Percentiles rank a stretch among this genome's conserved stretches.
phyloP scores from a whole-genome alignment of 1,140 invertebrate genomes.

The Pseudomyrmex pallidus region DNA sequence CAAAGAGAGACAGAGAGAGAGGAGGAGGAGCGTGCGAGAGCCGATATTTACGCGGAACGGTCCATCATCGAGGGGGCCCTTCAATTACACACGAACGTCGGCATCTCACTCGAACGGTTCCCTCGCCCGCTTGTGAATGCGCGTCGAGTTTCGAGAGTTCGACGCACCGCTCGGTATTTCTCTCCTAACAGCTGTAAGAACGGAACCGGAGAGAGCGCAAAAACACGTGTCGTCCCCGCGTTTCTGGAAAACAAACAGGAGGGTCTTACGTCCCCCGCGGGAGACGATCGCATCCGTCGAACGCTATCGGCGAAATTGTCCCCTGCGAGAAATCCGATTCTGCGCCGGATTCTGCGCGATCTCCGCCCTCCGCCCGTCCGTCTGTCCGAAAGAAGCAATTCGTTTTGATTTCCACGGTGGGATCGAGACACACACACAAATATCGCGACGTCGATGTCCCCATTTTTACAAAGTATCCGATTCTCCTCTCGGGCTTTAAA shows the following conservation, averaged over 20 bases:
- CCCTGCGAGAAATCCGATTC: background rate
- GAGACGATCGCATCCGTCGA: background rate
- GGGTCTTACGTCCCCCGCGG: slow-evolving; percentile 8
- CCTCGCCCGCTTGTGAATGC: background rate
- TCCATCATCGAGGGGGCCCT: slow-evolving; percentile 2
- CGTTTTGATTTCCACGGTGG: slow-evolving; percentile 31
- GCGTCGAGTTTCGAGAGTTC: background rate
- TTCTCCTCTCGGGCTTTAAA: background rate
- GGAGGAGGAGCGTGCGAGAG: background rate
- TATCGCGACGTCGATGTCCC: slow-evolving; percentile 4
- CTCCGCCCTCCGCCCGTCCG: background rate
- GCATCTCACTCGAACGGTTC: slow-evolving; percentile 12
- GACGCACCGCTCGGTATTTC: slow-evolving; percentile 33
- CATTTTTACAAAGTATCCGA: background rate
- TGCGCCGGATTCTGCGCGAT: slow-evolving; percentile 1
- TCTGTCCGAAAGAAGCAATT: background rate
- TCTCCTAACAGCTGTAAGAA: background rate
- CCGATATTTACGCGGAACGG: slow-evolving; percentile 41
- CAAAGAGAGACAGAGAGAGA: too few species aligned
- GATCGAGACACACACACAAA: background rate
- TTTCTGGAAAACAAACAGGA: slow-evolving; percentile 65
- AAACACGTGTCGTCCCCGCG: slow-evolving; percentile 60
- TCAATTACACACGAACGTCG: slow-evolving; percentile 49
- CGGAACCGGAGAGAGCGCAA: slow-evolving; percentile 28
- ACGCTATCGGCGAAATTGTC: slow-evolving; percentile 11